Percentiles rank a stretch among this genome's conserved stretches.
phyloP scores from a whole-genome alignment of 2,888 invertebrate genomes.

The Eupithecia tripunctaria region DNA sequence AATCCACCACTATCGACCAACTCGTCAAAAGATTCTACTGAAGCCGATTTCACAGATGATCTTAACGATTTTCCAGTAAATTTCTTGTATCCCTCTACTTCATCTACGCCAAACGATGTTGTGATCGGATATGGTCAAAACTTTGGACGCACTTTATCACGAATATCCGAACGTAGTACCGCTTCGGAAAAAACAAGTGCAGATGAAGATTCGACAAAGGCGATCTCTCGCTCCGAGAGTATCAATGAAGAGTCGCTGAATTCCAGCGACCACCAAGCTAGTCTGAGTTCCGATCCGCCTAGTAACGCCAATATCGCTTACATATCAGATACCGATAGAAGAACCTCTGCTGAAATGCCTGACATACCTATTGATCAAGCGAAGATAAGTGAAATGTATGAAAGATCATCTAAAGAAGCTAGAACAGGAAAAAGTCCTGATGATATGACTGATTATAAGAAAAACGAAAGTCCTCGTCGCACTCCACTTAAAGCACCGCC shows the following conservation, averaged over 20 bases:
- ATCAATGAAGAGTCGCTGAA: slow-evolving; percentile 93
- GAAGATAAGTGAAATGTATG: slow-evolving; percentile 84
- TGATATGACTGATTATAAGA: slow-evolving; percentile 58
- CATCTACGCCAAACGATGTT: slow-evolving; percentile 87
- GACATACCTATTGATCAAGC: slow-evolving; percentile 91
- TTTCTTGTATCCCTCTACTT: slow-evolving; percentile 89
- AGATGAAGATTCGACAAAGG: slow-evolving; percentile 94
- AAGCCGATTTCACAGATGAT: slow-evolving; percentile 90
- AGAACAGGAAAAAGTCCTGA: slow-evolving; percentile 60
- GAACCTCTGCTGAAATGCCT: slow-evolving; percentile 93
- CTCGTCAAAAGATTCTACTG: slow-evolving; percentile 83
- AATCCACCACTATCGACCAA: slow-evolving; percentile 79
- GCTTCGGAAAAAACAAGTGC: slow-evolving; percentile 95
- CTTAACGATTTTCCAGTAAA: slow-evolving; percentile 90
- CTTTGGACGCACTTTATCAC: slow-evolving; percentile 91
- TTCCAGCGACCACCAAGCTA: slow-evolving; percentile 93
- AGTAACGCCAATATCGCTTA: slow-evolving; percentile 89
- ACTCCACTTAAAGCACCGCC: slow-evolving; percentile 62
- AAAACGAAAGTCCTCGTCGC: slow-evolving; percentile 60
- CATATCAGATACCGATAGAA: slow-evolving; percentile 90
- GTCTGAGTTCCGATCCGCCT: slow-evolving; percentile 93
- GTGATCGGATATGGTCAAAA: slow-evolving; percentile 89
- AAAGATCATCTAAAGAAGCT: slow-evolving; percentile 79
- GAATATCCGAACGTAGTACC: slow-evolving; percentile 95
- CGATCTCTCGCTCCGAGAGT: slow-evolving; percentile 92